Conservation (phyloP, 1,140 invertebrate species). For the Heterodera carotae region DNA sequence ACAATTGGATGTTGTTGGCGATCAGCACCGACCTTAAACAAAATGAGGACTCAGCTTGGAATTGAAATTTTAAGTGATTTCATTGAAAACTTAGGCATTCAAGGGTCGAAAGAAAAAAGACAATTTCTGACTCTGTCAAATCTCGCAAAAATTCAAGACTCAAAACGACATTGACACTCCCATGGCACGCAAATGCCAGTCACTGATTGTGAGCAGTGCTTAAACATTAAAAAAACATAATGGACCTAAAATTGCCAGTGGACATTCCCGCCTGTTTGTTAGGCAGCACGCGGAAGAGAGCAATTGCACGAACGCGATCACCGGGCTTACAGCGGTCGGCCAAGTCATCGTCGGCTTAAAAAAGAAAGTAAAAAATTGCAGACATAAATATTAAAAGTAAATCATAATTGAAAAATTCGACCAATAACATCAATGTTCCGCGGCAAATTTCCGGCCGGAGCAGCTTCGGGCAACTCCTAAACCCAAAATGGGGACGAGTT, state of each 20-base stretch:
- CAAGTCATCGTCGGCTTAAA: conserved; percentile 84
- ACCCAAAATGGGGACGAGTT: conserved; percentile 11
- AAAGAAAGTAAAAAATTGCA: background rate
- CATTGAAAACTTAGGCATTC: no score
- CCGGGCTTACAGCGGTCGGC: conserved; percentile 89
- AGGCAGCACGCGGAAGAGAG: conserved; percentile 89
- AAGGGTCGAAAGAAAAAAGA: no score
- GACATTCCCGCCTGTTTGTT: conserved; percentile 90
- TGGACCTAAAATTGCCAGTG: conserved; percentile 83
- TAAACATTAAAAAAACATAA: background rate
- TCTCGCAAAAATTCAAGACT: no score
- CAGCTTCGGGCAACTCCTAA: conserved; percentile 97
- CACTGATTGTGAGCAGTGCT: no score
- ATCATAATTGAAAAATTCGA: background rate
- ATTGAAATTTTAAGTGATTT: no score
- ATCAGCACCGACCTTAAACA: conserved; percentile 81
- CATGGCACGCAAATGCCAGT: no score
- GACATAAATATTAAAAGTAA: background rate
- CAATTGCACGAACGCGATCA: conserved; percentile 90
- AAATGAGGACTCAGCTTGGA: no score
- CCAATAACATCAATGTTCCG: conserved; percentile 85
- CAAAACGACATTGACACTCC: no score
- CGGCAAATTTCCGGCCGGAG: conserved; percentile 90
- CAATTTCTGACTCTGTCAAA: no score
- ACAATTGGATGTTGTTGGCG: conserved; percentile 84